These are phyloP conservation scores for Peucedramus taeniatus DNA, from an alignment of 2,113 vertebrate species.

Conservation along the genomic window DNA sequence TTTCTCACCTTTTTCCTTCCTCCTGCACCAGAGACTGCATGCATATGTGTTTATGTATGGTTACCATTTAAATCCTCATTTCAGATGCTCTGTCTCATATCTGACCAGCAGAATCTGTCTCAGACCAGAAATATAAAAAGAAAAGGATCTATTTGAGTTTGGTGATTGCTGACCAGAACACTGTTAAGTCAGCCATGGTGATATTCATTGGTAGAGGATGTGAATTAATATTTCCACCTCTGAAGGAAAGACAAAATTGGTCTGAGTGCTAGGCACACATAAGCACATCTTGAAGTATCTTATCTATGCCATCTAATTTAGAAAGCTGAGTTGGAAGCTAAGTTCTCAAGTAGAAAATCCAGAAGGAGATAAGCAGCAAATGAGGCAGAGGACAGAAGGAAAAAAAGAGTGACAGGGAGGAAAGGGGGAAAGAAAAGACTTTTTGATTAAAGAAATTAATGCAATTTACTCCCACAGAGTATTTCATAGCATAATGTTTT, in stretches of 20 bases:
- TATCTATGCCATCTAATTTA: neutral
- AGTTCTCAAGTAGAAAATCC: neutral
- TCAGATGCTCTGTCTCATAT: neutral
- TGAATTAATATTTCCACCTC: neutral
- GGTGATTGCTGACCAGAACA: neutral
- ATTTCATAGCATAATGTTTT: neutral
- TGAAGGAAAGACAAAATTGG: neutral
- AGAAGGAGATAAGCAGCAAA: neutral
- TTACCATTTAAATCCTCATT: conserved; percentile 5
- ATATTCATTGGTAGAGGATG: neutral
- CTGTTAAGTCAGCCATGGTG: neutral
- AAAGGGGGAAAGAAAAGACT: neutral
- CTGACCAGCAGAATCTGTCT: neutral
- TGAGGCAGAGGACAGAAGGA: neutral
- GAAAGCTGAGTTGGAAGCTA: neutral
- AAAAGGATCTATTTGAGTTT: neutral
- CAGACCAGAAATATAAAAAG: neutral
- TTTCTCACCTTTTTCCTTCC: neutral
- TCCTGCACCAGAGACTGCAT: neutral
- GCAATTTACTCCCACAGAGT: neutral
- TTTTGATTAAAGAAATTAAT: neutral
- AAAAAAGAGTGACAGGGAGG: neutral
- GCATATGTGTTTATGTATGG: neutral
- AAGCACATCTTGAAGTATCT: neutral
- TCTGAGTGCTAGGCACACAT: neutral